A percentile compares a stretch with the other conserved stretches of the same genome.
phyloP scores from a whole-genome alignment of 2,113 vertebrate species.

The Toxotes jaculatrix region DNA sequence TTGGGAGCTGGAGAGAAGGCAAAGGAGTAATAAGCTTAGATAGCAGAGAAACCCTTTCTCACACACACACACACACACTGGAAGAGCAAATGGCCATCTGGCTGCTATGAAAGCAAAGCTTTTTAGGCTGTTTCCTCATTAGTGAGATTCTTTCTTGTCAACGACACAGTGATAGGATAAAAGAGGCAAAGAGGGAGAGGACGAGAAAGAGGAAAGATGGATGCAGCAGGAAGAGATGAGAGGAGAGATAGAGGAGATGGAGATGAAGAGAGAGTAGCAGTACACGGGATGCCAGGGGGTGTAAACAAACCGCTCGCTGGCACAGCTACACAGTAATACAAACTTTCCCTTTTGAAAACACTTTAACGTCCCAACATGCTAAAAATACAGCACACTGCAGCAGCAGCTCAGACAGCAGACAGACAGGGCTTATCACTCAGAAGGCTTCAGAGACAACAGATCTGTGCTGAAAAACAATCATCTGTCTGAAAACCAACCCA shows the following conservation, averaged over 20 bases:
- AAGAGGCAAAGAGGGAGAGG: slow-evolving; percentile 32
- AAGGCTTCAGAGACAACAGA: slow-evolving; percentile 2
- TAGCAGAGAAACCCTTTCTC: slow-evolving; percentile 18
- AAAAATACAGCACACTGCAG: slow-evolving; percentile 51
- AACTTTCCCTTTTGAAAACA: slow-evolving; percentile 54
- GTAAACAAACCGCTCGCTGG: slow-evolving; percentile 65
- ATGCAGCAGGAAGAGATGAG: slow-evolving; percentile 24
- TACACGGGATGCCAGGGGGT: slow-evolving; percentile 40
- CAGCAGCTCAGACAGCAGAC: slow-evolving; percentile 16
- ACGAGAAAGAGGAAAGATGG: slow-evolving; percentile 12
- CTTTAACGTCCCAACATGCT: slow-evolving; percentile 41
- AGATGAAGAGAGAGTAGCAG: slow-evolving; percentile 14
- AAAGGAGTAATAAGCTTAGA: slow-evolving; percentile 15
- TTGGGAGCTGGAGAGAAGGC: slow-evolving; percentile 25
- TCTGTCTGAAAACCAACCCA: not conserved
- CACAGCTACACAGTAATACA: slow-evolving; percentile 44
- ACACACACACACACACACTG: slow-evolving; percentile 38
- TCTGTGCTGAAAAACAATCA: not conserved
- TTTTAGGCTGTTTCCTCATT: slow-evolving; percentile 66
- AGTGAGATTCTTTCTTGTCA: slow-evolving; percentile 57
- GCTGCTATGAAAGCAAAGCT: slow-evolving; percentile 46
- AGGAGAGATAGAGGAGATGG: slow-evolving; percentile 1
- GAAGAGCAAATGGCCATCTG: slow-evolving; percentile 70
- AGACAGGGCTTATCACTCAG: not conserved
- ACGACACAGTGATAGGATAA: slow-evolving; percentile 33